Evolutionary conservation across 2,888 invertebrate genomes (phyloP), one percentile per base, ranked within the genome.

Genomic region (Amphimallon solstitiale): DNA sequence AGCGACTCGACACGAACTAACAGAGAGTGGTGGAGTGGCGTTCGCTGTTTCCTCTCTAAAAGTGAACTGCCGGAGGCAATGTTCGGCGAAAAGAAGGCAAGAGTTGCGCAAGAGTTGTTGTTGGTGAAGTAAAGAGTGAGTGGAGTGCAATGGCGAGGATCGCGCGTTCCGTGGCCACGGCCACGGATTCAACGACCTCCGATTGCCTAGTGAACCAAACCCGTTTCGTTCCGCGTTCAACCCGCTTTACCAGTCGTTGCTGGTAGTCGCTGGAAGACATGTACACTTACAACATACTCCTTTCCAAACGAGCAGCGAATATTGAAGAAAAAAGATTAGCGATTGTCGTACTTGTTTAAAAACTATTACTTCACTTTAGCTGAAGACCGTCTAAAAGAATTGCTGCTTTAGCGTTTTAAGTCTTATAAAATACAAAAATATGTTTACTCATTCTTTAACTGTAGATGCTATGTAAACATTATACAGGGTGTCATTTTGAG

Each of bases 121-220:
- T 14, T 7, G 15, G 40, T 21, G 46, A 56, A 59, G 40, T 61
- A 60, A 69, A 70, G 66, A 69, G 67, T 65, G 68, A 70, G 70
- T 54, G 29, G 68, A 71, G 68, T 69, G 72, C 70, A 72, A 72
- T 68, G 67, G 69, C 69, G 68, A 70, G 51, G 59, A 70, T 48
- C 59, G 59, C 38, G 62, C 51, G 70, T 56, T 56, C 56, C 56
- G 65, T 64, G 74, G 74, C 75, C 75, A 74, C 72, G 75, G 75
- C 73, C 76, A 77, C 71, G 79, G 81, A 78, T 79, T 80, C 82
- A 82, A 82, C 80, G 82, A 82, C 82, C 82, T 82, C 80, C 75
- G 74, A 78, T 82, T 81, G 82, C 82, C 82, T 81, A 82, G 80
- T 82, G 81, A 81, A 81, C 81, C 80, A 80, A 81, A 82, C 81